These are phyloP conservation scores for Notoglanidium macrostoma DNA, from an alignment of 2,797 vertebrate genomes.

Conservation along the genomic window DNA sequence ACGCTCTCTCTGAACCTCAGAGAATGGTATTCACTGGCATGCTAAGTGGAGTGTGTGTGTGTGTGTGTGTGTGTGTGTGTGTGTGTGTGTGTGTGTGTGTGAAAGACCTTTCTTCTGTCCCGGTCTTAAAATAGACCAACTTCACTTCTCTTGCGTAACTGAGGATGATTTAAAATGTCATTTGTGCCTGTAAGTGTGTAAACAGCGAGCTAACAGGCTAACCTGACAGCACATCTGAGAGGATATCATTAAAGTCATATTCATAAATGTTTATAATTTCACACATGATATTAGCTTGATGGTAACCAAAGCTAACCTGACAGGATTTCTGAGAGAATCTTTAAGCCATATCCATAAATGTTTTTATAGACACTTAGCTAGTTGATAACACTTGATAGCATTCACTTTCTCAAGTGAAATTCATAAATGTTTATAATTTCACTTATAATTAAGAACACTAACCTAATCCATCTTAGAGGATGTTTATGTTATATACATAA, in stretches of 20 bases:
- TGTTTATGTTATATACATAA: background rate
- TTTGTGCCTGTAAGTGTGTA: background rate
- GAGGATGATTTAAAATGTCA: background rate
- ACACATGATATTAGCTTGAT: background rate
- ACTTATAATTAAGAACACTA: background rate
- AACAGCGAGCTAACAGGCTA: background rate
- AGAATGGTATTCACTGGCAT: conserved; percentile 21
- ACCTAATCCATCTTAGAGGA: too few species aligned
- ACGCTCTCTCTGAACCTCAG: background rate
- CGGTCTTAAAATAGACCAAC: conserved; percentile 1
- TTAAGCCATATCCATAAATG: background rate
- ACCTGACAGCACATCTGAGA: background rate
- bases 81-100: background rate
- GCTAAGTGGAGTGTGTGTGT: background rate
- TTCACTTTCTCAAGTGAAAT: background rate
- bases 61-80: background rate
- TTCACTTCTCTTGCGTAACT: background rate
- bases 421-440: background rate
- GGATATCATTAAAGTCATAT: background rate
- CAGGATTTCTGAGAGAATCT: background rate
- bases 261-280: background rate
- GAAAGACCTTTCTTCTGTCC: background rate
- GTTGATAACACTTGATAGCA: background rate
- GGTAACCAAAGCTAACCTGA: background rate
- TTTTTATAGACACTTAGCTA: background rate